Base-by-base conservation (phyloP, 2,888 invertebrate genomes). In the Diarsia rubi region DNA sequence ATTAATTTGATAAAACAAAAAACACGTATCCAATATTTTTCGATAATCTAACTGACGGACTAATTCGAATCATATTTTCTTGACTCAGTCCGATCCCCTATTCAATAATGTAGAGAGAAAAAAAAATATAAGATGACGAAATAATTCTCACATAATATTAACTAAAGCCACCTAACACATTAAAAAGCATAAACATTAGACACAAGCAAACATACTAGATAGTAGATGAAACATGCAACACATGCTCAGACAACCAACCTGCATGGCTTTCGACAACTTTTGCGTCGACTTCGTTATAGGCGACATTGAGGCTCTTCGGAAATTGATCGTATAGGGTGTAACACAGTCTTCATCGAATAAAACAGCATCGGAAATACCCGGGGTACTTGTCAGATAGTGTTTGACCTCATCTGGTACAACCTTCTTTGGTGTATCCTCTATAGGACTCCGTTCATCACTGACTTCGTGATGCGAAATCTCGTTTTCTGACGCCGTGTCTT, bases 211-310 rank as follows among this genome's bases (percentile, higher is more conserved):
- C 24, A 65, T 42, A 78, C 24, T 27, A 69, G n/a, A 65, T 42
- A 78, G n/a, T 27, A 69, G n/a, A 73, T 65, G 70, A 78, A 80
- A 75, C 87, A 89, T 88, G 86, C 86, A 82, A 85, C 66, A 81
- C 81, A 78, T 80, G 85, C 80, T 42, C 75, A 74, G 69, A 67
- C 60, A 66, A 94, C 96, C 95, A 97, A 98, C 98, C 98, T 98
- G 98, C 98, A 98, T 98, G 47, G 98, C 98, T 92, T 98, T 98
- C 1, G 98, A 98, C 97, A 98, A 97, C 92, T 98, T 97, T 92
- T 98, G 98, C 37, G 98, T 98, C 0, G 98, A 98, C 88, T 98
- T 98, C 0, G 98, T 98, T 73, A 98, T 98, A 2, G 98, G 98
- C 21, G 98, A 98, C 98, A 98, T 98, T 57, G 98, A 98, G 59